These are phyloP conservation scores for Agonopterix subpropinquella DNA, from an alignment of 2,888 invertebrate genomes.

Conservation along the genomic window DNA sequence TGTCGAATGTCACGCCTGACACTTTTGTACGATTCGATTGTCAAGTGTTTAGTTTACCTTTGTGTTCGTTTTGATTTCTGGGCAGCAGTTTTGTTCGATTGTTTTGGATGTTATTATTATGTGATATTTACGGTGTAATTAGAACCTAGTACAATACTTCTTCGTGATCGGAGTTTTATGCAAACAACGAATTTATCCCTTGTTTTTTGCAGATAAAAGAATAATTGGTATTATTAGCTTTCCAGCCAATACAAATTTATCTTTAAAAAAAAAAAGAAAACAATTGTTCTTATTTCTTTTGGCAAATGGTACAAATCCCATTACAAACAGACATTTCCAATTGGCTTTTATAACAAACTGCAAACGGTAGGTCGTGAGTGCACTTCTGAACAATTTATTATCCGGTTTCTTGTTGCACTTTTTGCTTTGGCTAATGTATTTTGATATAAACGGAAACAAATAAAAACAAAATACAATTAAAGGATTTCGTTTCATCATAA, in stretches of 20 bases:
- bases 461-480: no score
- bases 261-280: no score
- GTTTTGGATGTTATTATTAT: not conserved
- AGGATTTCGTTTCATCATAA: no score
- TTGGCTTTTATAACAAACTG: conserved; percentile 28
- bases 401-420: conserved; percentile 34
- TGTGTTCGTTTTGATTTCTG: conserved; percentile 23
- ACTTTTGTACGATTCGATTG: conserved; percentile 23
- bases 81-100: conserved; percentile 11
- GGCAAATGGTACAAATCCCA: conserved; percentile 1
- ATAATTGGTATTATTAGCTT: no score
- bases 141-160: no score
- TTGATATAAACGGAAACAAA: conserved; percentile 16
- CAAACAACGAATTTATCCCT: no score
- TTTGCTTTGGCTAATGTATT: conserved; percentile 45
- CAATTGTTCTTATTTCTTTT: conserved; percentile 2
- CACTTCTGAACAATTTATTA: conserved; percentile 58
- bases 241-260: no score
- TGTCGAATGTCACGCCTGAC: conserved; percentile 29
- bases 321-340: conserved; percentile 7
- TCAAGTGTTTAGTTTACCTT: conserved; percentile 20
- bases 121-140: no score
- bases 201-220: no score
- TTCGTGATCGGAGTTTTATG: no score
- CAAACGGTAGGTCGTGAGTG: conserved; percentile 44